Evolutionary conservation across 1,140 invertebrate genomes (phyloP).

Genomic region (Lithobius niger): DNA sequence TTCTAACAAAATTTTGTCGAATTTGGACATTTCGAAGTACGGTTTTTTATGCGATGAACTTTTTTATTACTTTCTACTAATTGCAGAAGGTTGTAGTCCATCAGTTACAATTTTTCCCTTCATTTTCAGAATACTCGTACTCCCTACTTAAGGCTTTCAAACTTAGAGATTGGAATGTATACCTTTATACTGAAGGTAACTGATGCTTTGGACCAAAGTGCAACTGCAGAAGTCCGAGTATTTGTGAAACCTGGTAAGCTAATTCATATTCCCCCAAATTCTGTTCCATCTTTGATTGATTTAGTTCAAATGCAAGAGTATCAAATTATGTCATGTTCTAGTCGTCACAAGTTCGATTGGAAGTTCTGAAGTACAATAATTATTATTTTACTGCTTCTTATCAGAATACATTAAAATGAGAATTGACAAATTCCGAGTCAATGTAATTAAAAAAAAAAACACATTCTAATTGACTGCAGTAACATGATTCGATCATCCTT

Average conservation of each 20-base stretch:
- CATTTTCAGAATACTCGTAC: slow-evolving; percentile 57
- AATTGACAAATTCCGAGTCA: too few relatives aligned
- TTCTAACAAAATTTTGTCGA: slow-evolving; percentile 3
- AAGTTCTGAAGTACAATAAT: too few relatives aligned
- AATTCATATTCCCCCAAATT: slow-evolving; percentile 1
- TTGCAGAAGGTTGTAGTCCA: background rate
- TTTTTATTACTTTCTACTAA: too few relatives aligned
- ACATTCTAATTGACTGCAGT: too few relatives aligned
- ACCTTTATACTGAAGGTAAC: slow-evolving; percentile 86
- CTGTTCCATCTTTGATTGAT: too few relatives aligned
- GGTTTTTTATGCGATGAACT: slow-evolving; percentile 11
- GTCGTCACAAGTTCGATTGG: too few relatives aligned
- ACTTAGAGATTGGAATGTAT: slow-evolving; percentile 85
- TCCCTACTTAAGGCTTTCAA: slow-evolving; percentile 68
- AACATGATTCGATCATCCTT: too few relatives aligned
- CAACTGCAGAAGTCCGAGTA: slow-evolving; percentile 73
- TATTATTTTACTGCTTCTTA: too few relatives aligned
- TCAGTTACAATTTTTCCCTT: background rate
- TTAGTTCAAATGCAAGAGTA: too few relatives aligned
- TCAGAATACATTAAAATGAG: too few relatives aligned
- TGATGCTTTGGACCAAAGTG: slow-evolving; percentile 71
- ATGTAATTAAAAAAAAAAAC: too few relatives aligned
- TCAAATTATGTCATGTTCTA: too few relatives aligned
- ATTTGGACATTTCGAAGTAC: slow-evolving; percentile 16
- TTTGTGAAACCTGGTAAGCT: slow-evolving; percentile 72